Percentiles rank a stretch among this genome's conserved stretches.
Conservation (phyloP, 2,797 vertebrate species). For the Fringilla coelebs region DNA sequence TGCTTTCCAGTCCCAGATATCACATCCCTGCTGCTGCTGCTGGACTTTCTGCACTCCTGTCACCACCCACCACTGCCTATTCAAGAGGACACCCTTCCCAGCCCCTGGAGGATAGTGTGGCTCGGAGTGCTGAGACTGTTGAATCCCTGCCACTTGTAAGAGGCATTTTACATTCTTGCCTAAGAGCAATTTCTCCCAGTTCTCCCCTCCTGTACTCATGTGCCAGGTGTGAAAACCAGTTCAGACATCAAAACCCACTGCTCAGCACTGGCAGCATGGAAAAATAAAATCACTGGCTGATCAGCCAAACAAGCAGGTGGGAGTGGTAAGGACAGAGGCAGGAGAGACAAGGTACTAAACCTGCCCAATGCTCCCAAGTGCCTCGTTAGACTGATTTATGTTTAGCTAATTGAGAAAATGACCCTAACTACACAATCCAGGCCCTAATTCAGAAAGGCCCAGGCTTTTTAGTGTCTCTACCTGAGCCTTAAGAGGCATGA, state of each 20-base stretch:
- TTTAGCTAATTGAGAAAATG: conserved; percentile 74
- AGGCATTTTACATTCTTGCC: not conserved
- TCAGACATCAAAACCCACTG: not conserved
- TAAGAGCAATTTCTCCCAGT: not conserved
- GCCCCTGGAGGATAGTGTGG: not conserved
- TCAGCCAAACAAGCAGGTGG: conserved; percentile 34
- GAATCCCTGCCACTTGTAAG: not conserved
- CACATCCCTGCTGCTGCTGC: not conserved
- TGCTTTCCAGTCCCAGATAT: not conserved
- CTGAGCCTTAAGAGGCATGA: conserved; percentile 65
- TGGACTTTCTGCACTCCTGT: not conserved
- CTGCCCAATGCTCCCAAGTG: conserved; percentile 43
- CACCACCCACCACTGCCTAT: not conserved
- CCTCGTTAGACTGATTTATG: conserved; percentile 74
- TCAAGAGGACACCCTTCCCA: not conserved
- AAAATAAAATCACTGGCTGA: conserved; percentile 42
- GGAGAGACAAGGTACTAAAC: conserved; percentile 37
- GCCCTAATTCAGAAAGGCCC: conserved; percentile 61
- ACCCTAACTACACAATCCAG: conserved; percentile 65
- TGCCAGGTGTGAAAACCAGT: conserved; percentile 15
- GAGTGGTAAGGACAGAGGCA: conserved; percentile 18
- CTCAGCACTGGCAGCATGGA: not conserved
- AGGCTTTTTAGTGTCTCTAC: conserved; percentile 68
- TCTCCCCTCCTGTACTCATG: not conserved
- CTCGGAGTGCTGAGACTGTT: not conserved